Percentiles rank a stretch among this genome's conserved stretches.
Conservation (phyloP, 1,140 invertebrate species). For the Drosophila pallidifrons region DNA sequence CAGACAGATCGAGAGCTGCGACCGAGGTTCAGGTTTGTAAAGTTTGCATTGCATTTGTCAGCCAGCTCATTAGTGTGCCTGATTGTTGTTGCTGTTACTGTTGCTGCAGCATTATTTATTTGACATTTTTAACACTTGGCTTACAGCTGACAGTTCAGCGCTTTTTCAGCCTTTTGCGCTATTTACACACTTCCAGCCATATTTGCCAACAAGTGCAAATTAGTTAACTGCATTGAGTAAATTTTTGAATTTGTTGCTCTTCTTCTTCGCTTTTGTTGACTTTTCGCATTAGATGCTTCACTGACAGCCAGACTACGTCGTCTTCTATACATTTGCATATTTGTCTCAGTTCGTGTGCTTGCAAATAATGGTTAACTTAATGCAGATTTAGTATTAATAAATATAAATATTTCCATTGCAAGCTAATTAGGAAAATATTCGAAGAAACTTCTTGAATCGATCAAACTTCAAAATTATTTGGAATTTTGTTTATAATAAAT, state of each 20-base stretch:
- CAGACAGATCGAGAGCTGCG: conserved; percentile 46
- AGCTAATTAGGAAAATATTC: not conserved
- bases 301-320: not conserved
- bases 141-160: conserved; percentile 51
- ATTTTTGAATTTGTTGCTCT: conserved; percentile 25
- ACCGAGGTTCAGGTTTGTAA: conserved; percentile 36
- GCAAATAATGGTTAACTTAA: not conserved
- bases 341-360: not conserved
- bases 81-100: conserved; percentile 49
- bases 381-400: not conserved
- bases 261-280: conserved; percentile 47
- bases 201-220: conserved; percentile 69
- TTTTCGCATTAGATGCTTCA: conserved; percentile 46
- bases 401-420: not conserved
- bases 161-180: conserved; percentile 44
- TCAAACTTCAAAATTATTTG: too few relatives aligned
- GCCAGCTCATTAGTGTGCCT: conserved; percentile 69
- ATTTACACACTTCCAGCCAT: conserved; percentile 29
- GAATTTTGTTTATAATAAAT: too few relatives aligned
- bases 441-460: too few relatives aligned
- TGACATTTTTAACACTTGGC: conserved; percentile 75
- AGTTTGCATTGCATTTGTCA: conserved; percentile 58
- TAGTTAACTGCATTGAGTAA: conserved; percentile 60
- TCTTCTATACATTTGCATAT: not conserved
- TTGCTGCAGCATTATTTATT: conserved; percentile 70